Evolutionary conservation across 2,113 vertebrate genomes (phyloP).

Genomic region (Spea bombifrons): DNA sequence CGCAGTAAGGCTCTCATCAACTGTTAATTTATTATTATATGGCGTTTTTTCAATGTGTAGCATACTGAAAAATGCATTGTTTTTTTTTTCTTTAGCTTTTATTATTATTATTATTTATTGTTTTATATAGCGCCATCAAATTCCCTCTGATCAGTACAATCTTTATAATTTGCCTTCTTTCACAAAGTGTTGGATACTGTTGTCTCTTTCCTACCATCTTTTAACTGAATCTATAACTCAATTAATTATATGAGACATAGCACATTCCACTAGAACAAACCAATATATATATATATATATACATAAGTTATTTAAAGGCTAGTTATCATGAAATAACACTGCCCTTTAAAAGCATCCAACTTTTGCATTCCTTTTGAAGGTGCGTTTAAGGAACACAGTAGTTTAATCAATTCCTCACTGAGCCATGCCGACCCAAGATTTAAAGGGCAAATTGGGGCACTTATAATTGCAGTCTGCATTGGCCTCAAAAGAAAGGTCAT

Average conservation of each 20-base stretch:
- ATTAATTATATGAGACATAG: neutral
- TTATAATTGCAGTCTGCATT: constrained; percentile 47
- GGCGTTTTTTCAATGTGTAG: too few species aligned
- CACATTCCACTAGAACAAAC: neutral
- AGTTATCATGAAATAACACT: constrained; percentile 6
- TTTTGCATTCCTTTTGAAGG: constrained; percentile 38
- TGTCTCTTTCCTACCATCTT: neutral
- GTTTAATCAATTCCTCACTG: constrained; percentile 43
- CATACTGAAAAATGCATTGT: too few species aligned
- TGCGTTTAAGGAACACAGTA: constrained; percentile 48
- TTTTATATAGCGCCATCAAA: too few species aligned
- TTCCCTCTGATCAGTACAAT: too few species aligned
- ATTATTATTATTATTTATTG: too few species aligned
- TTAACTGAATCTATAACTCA: neutral
- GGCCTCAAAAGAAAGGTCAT: constrained; percentile 57
- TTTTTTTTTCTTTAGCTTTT: too few species aligned
- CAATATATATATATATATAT: neutral
- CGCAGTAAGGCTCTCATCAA: too few species aligned
- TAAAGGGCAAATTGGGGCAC: constrained; percentile 53
- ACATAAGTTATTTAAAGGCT: neutral
- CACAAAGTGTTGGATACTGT: too few species aligned
- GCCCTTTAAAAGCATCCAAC: constrained; percentile 4
- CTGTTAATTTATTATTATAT: too few species aligned
- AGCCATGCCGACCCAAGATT: constrained; percentile 52
- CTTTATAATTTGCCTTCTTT: too few species aligned